A percentile compares a stretch with the other conserved stretches of the same genome.
These are phyloP conservation scores for Scaptomyza parva DNA, from an alignment of 2,888 invertebrate species.

Conservation along the genomic window DNA sequence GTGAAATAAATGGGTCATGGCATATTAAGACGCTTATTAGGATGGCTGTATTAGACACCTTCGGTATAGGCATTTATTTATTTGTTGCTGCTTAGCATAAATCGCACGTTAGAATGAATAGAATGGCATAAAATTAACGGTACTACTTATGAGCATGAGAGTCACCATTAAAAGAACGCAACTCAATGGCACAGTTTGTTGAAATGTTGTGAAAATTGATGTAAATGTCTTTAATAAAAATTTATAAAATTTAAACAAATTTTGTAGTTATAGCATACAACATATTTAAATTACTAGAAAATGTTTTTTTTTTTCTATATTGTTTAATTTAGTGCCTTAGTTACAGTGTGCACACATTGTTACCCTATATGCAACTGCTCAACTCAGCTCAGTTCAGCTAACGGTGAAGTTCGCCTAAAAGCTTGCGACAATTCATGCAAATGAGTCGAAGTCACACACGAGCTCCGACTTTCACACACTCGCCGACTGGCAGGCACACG, in stretches of 20 bases:
- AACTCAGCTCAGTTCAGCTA: constrained; percentile 25
- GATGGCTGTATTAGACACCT: constrained; percentile 60
- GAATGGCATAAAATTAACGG: constrained; percentile 79
- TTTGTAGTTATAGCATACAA: neutral
- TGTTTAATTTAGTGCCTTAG: neutral
- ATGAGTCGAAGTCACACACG: constrained; percentile 73
- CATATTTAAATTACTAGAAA: neutral
- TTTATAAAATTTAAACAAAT: neutral
- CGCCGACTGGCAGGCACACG: constrained; percentile 19
- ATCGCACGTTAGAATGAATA: constrained; percentile 74
- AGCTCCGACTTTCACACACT: constrained; percentile 44
- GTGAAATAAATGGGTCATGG: constrained; percentile 44
- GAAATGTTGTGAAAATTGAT: neutral
- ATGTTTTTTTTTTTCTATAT: neutral
- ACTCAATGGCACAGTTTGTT: constrained; percentile 47
- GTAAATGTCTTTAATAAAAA: neutral
- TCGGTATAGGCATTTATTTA: constrained; percentile 66
- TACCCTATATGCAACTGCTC: constrained; percentile 31
- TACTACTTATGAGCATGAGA: constrained; percentile 22
- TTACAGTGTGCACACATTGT: constrained; percentile 48
- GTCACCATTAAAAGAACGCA: constrained; percentile 37
- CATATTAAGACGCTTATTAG: constrained; percentile 58
- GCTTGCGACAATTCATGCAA: constrained; percentile 80
- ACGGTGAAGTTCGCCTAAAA: constrained; percentile 72
- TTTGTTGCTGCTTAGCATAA: constrained; percentile 75